These are phyloP conservation scores for Chlamydotis undulata DNA, from an alignment of 2,113 vertebrate genomes.

Conservation along the genomic window DNA sequence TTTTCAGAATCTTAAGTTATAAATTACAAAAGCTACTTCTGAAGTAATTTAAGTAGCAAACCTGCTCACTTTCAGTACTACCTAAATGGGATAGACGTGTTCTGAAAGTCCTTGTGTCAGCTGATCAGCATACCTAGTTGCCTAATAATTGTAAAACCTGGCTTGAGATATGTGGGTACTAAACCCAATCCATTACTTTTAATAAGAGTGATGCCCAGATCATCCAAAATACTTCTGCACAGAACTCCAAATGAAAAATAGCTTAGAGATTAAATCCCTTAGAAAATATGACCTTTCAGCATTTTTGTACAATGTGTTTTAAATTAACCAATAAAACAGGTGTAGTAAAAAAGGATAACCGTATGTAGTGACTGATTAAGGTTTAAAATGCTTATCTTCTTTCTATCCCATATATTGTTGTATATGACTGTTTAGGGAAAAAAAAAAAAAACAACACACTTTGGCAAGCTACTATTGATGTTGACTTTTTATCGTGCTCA, in stretches of 20 bases:
- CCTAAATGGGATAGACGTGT: background rate
- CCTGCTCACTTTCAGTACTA: background rate
- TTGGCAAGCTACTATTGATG: background rate
- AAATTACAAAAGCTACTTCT: background rate
- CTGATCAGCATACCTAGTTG: background rate
- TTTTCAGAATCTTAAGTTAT: background rate
- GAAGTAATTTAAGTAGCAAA: background rate
- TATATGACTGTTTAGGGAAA: background rate
- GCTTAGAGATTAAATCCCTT: background rate
- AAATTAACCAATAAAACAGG: background rate
- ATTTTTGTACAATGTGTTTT: background rate
- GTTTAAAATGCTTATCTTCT: background rate
- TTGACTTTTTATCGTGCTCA: background rate
- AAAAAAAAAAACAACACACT: background rate
- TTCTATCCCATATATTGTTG: background rate
- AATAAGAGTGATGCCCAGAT: background rate
- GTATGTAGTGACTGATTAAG: background rate
- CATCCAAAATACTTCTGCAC: background rate
- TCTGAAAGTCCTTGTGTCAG: background rate
- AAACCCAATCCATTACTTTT: background rate
- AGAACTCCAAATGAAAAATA: background rate
- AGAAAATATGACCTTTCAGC: background rate
- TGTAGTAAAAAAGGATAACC: background rate
- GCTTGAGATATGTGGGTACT: background rate
- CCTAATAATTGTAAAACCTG: background rate